Evolutionary conservation across 2,797 vertebrate species (phyloP), one percentile per base, ranked within the genome.

Genomic region (Pristis pectinata): DNA sequence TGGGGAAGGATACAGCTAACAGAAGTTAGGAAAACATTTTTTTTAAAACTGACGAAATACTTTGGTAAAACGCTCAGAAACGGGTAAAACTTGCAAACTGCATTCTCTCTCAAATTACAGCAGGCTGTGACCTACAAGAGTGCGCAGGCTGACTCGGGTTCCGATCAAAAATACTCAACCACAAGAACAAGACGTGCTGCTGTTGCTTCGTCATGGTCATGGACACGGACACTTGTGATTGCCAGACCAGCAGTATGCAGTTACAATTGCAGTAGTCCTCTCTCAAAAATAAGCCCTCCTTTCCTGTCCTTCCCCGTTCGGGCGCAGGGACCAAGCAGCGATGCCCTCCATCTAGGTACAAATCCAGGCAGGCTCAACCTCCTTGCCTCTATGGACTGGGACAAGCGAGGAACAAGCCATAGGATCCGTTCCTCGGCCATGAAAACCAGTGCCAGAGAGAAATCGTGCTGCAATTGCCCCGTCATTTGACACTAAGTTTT

Each of bases 131-230:
- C 83, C 53, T n/a, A 59, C 53, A 56, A 87, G 64, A 67, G 56
- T 6, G n/a, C 1, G 34, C 59, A 91, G 53, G 34, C 64, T 17
- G 59, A 91, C 56, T 64, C 61, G 24, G 34, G n/a, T 37, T 64
- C 61, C 61, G n/a, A 22, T 37, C 34, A 64, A 91, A 91, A 64
- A 37, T 19, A 37, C 34, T 91, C 59, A 22, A 41, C 30, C 61
- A 91, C 87, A 91, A 91, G n/a, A 64, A 34, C 6, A 37, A 91
- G 87, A 91, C 59, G 87, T 91, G n/a, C 87, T 64, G 87, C 87
- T 91, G 70, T 30, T 72, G 87, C 87, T 91, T 91, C 87, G 87
- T 91, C 87, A 91, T 91, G 87, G 59, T 91, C 87, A 91, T 37
- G 59, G 59, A 91, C 49, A 49, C 49, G n/a, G n/a, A n/a, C 30